Evolutionary conservation across 2,888 invertebrate genomes (phyloP).

Genomic region (Tetheella fluctuosa): DNA sequence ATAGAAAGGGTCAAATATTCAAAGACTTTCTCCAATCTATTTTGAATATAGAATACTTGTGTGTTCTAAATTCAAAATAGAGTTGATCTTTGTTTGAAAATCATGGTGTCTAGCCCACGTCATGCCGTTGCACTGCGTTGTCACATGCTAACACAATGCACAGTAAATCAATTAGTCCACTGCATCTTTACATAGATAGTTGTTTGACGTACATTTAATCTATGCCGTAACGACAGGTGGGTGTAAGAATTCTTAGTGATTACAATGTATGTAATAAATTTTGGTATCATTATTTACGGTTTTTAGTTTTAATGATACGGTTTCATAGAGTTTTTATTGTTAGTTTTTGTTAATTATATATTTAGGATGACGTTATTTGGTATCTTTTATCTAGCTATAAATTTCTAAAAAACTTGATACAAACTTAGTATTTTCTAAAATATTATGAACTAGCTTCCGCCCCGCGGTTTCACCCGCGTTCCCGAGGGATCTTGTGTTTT

Average conservation of each 20-base stretch:
- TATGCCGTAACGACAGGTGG: neutral
- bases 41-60: slow-evolving; percentile 1
- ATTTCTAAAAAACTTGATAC: too few relatives aligned
- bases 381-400: too few relatives aligned
- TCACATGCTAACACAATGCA: slow-evolving; percentile 1
- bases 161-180: neutral
- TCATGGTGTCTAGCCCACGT: slow-evolving; percentile 2
- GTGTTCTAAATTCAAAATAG: neutral
- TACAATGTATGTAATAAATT: neutral
- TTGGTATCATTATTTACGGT: neutral
- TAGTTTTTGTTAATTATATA: neutral
- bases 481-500: too few relatives aligned
- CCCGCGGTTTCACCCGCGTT: too few relatives aligned
- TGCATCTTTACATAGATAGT: neutral
- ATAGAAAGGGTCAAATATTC: neutral
- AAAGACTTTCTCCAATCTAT: neutral
- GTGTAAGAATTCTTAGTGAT: neutral
- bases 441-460: neutral
- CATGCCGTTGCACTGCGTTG: neutral
- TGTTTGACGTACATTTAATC: neutral
- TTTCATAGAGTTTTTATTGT: neutral
- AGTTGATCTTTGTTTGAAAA: slow-evolving; percentile 7
- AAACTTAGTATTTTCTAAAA: too few relatives aligned
- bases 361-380: neutral
- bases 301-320: neutral